phyloP scores from a whole-genome alignment of 30 jellyfish, hydroid and myxozoan species.

The Hydractinia echinata region DNA sequence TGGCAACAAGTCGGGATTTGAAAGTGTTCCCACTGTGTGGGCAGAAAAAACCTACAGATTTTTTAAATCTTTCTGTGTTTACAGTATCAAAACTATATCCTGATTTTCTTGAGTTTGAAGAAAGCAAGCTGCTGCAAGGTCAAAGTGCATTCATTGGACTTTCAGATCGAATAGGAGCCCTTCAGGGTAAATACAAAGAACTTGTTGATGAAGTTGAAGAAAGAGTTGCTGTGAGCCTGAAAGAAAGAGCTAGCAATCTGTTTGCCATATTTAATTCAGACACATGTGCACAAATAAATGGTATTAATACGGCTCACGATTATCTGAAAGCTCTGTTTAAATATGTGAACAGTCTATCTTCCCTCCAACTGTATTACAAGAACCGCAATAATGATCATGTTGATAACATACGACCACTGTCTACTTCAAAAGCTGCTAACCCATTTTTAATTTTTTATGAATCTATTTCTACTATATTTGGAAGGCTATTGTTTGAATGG shows the following conservation, averaged over 20 bases:
- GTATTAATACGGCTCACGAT: slow-evolving; percentile 28
- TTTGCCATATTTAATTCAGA: slow-evolving; percentile 10
- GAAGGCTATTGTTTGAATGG: slow-evolving; percentile 76
- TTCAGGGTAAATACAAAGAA: neutral
- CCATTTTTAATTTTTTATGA: slow-evolving; percentile 83
- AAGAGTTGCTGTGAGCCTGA: slow-evolving; percentile 1
- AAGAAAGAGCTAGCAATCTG: neutral
- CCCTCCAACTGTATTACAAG: slow-evolving; percentile 57
- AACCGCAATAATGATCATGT: slow-evolving; percentile 38
- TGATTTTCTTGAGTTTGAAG: slow-evolving; percentile 18
- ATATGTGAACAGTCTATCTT: slow-evolving; percentile 71
- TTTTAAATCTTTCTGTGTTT: neutral
- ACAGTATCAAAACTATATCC: neutral
- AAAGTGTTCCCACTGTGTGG: slow-evolving; percentile 9
- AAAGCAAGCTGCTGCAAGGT: slow-evolving; percentile 17
- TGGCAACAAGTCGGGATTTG: neutral
- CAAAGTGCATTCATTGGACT: neutral
- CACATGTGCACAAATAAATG: neutral
- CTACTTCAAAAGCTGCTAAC: slow-evolving; percentile 51
- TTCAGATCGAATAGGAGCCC: neutral
- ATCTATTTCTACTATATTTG: slow-evolving; percentile 58
- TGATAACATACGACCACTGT: slow-evolving; percentile 21
- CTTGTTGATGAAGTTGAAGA: slow-evolving; percentile 12
- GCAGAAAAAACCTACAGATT: slow-evolving; percentile 8
- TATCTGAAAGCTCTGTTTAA: slow-evolving; percentile 59